Conservation (phyloP, 2,888 invertebrate genomes). For the Glaucopsyche alexis region DNA sequence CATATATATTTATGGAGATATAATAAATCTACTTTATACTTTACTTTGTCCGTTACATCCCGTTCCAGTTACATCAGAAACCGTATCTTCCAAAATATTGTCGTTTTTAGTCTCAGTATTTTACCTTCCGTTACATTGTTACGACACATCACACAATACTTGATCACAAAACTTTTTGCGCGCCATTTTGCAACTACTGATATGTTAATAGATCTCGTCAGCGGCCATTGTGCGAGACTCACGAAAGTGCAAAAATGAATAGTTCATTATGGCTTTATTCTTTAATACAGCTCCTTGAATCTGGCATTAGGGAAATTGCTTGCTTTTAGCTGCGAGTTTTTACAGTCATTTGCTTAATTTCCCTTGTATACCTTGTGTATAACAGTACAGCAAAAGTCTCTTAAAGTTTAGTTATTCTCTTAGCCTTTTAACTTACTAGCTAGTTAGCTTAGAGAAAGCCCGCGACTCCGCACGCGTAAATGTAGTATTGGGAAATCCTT, state of each 20-base stretch:
- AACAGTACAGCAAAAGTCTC: background rate
- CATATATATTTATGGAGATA: no score
- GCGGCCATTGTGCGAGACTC: slow-evolving; percentile 52
- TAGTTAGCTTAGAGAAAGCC: no score
- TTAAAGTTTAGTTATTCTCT: background rate
- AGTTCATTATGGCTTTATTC: slow-evolving; percentile 44
- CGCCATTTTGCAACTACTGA: slow-evolving; percentile 36
- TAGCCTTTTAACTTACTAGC: background rate
- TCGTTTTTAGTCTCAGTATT: background rate
- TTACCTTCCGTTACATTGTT: slow-evolving; percentile 6
- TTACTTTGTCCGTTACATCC: no score
- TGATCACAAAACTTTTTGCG: slow-evolving; percentile 23
- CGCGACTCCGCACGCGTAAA: no score
- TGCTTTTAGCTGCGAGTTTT: background rate
- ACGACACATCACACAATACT: background rate
- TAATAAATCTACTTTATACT: no score
- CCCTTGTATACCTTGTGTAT: background rate
- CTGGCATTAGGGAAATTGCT: slow-evolving; percentile 30
- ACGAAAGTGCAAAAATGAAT: slow-evolving; percentile 41
- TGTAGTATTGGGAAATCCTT: no score
- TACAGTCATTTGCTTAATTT: slow-evolving; percentile 16
- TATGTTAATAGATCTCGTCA: slow-evolving; percentile 52
- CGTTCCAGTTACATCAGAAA: no score
- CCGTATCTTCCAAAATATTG: no score
- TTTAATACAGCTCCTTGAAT: slow-evolving; percentile 33